These are phyloP conservation scores for Notamacropus eugenii DNA, from an alignment of 2,797 vertebrate species.

Conservation along the genomic window DNA sequence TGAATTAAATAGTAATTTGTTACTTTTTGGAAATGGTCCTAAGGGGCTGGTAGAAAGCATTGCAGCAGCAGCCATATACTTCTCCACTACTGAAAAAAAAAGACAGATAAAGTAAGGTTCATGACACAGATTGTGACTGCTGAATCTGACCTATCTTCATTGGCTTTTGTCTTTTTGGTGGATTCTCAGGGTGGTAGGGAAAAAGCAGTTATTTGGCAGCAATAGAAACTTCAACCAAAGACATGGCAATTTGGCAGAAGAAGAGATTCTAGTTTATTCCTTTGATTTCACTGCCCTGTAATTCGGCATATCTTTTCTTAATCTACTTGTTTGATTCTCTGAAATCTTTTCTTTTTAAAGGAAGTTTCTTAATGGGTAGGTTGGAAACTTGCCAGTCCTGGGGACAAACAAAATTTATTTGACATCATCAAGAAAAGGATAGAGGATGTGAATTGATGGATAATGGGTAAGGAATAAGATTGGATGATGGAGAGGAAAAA, in stretches of 20 bases:
- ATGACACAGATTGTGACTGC: slow-evolving; percentile 64
- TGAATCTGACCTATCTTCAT: slow-evolving; percentile 70
- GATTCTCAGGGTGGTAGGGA: background rate
- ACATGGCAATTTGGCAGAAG: slow-evolving; percentile 11
- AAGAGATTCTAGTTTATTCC: background rate
- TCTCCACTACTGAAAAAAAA: slow-evolving; percentile 82
- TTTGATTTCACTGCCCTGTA: slow-evolving; percentile 14
- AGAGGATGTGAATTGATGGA: background rate
- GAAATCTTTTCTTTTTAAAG: slow-evolving; percentile 37
- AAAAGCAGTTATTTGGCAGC: background rate
- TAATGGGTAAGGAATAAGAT: background rate
- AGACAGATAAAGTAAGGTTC: slow-evolving; percentile 51
- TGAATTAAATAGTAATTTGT: slow-evolving; percentile 80
- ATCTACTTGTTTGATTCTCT: background rate
- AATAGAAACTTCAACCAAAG: slow-evolving; percentile 60
- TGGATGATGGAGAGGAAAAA: slow-evolving; percentile 28
- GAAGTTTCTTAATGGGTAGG: background rate
- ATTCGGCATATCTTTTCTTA: background rate
- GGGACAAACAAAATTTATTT: slow-evolving; percentile 12
- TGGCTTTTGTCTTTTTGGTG: background rate
- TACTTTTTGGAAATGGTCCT: slow-evolving; percentile 72
- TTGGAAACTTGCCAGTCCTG: background rate
- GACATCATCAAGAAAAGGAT: background rate
- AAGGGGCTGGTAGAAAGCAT: slow-evolving; percentile 60
- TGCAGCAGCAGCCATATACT: slow-evolving; percentile 80